Evolutionary conservation across 1,140 invertebrate species (phyloP), one percentile per base, ranked within the genome.

Genomic region (Pseudomyrmex concolor): DNA sequence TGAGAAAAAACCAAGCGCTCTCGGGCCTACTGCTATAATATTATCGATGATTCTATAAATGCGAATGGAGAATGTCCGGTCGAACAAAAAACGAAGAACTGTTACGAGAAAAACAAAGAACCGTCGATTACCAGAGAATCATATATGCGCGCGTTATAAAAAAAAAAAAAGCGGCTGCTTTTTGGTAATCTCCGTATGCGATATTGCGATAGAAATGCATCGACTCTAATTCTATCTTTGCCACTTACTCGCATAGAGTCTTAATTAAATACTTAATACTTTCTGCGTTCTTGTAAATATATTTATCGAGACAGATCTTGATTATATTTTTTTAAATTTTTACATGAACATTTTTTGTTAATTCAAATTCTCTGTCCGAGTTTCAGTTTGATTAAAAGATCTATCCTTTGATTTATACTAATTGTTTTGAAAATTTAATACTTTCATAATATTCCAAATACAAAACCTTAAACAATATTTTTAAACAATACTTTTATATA

Each of bases 1-100:
- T 90, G 83, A 90, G 89, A 87, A 83, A 91, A 86, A 84, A 71
- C 84, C 66, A 87, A 78, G 82, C 72, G 84, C 78, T 71, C 71
- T 80, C 66, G 66, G 74, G 77, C 64, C 72, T 73, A 34, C n/a
- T 34, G 19, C 59, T 12, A 25, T 78, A 64, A 0, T 34, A 34
- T 34, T 76, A 74, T 77, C 67, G 70, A 34, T 86, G 34, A 25
- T 62, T 84, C 54, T 34, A 50, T 84, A 45, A 84, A 83, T 87
- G 86, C 86, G 86, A 80, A 87, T 67, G 82, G 80, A 86, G 85
- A 84, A 76, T 78, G 83, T 86, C 60, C 80, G 60, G 71, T 86
- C 70, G 50, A 86, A 76, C 50, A 68, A 81, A 84, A 34, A 34
- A 72, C 68, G 22, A 34, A 45, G 12, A 45, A 57, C 2, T 68